Base-by-base conservation (phyloP, 2,113 vertebrate genomes). In the Abramis brama region DNA sequence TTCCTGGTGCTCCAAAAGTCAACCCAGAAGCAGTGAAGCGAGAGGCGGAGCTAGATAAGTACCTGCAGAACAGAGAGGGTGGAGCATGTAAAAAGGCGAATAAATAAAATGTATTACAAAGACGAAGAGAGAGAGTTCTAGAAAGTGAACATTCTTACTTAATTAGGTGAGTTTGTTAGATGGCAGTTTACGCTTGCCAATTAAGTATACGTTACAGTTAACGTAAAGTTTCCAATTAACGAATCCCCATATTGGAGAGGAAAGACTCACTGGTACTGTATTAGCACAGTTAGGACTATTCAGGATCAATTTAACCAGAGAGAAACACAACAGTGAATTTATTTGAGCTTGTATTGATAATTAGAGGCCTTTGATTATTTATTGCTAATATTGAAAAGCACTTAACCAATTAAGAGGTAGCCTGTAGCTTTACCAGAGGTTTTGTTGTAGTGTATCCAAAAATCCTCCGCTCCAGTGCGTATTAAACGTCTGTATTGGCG, bases 41-140 rank as follows among this genome's bases (percentile, higher is more conserved):
- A 94, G 96, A 97, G 92, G 94, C 94, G 0, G 96, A 97, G 90
- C 91, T 97, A 95, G 96, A 97, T 95, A 97, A 96, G 89, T 94
- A 96, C 94, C 95, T 97, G 94, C 96, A 97, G 93, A 95, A 95
- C 92, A 94, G 95, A 89, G 96, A 97, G 96, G 97, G 96, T 96
- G 96, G 96, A 96, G 96, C 95, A 93, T 95, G 96, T 95, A 96
- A 96, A 96, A 96, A 96, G 95, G 82, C 86, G 82, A 96, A 96
- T 95, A 96, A 97, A 95, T 97, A 96, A 94, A 89, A 93, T 94
- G 91, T 92, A 62, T 59, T 73, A 10, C 43, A 60, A 27, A 64
- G 36, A 21, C 10, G 47, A 30, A 82, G 66, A 82, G 59, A 79
- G 77, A 74, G 13, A 47, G 59, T 36, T 57, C 25, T 30, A 75